These are phyloP conservation scores for Pitangus sulphuratus DNA, from an alignment of 2,797 vertebrate species.

Conservation along the genomic window DNA sequence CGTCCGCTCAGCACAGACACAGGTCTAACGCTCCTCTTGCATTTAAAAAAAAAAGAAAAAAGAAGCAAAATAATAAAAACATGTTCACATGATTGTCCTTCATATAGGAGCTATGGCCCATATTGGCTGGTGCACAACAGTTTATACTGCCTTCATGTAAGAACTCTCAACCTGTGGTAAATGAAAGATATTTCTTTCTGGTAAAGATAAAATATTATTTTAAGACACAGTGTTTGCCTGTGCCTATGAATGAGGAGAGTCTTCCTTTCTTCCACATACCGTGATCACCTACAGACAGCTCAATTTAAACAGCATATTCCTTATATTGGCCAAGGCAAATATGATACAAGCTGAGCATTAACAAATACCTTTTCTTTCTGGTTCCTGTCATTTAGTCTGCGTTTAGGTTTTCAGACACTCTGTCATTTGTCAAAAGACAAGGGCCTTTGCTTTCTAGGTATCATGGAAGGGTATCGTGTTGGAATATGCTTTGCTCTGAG, in stretches of 20 bases:
- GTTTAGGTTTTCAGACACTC: neutral
- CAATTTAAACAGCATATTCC: neutral
- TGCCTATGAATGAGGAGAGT: neutral
- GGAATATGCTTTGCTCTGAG: neutral
- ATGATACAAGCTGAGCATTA: neutral
- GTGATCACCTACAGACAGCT: neutral
- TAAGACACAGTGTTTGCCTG: neutral
- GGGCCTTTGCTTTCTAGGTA: neutral
- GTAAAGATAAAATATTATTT: neutral
- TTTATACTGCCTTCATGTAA: neutral
- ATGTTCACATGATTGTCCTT: neutral
- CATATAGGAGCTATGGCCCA: neutral
- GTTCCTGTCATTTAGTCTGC: neutral
- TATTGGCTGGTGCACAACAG: neutral
- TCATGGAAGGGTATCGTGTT: neutral
- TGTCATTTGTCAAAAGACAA: neutral
- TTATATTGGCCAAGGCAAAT: neutral
- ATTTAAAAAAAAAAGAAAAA: neutral
- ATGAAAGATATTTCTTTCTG: neutral
- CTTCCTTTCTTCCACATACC: neutral
- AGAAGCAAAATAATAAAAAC: neutral
- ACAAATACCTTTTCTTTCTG: neutral
- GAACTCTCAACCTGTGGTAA: neutral
- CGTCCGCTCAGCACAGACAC: neutral
- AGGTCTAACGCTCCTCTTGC: rapidly evolving